Conservation (phyloP, 2,888 invertebrate species). For the Ormyrus labotus region DNA sequence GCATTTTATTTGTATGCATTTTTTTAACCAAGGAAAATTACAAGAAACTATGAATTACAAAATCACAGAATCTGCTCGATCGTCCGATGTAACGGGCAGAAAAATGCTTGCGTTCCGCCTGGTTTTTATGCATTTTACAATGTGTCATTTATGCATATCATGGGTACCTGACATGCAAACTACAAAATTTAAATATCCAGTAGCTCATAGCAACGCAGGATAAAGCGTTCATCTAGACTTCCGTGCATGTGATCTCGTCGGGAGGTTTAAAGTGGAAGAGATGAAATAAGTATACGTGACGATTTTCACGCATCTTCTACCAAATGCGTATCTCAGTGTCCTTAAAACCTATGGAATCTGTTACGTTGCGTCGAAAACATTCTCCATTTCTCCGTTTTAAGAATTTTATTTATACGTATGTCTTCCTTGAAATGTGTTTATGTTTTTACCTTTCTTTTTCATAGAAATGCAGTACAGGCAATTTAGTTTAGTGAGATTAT, state of each 20-base stretch:
- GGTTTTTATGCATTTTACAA: slow-evolving; percentile 24
- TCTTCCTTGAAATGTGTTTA: not conserved
- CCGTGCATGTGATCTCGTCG: not conserved
- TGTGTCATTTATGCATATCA: not conserved
- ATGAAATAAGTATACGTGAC: slow-evolving; percentile 36
- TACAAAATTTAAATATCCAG: slow-evolving; percentile 38
- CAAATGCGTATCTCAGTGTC: not conserved
- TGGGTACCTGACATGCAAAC: slow-evolving; percentile 5
- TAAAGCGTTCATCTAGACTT: slow-evolving; percentile 16
- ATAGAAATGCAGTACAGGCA: no score
- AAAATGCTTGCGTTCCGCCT: no score
- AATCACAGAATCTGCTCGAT: no score
- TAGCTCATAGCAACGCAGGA: slow-evolving; percentile 14
- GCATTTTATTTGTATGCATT: no score
- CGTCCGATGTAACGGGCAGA: no score
- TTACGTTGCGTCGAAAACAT: not conserved
- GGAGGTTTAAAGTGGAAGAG: not conserved
- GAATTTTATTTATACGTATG: slow-evolving; percentile 20
- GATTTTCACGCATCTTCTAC: slow-evolving; percentile 22
- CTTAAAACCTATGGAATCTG: slow-evolving; percentile 15
- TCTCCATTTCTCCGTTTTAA: not conserved
- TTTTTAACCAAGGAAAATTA: no score
- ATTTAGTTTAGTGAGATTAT: no score
- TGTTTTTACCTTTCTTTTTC: no score
- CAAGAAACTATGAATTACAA: no score